Evolutionary conservation across 2,797 vertebrate genomes (phyloP).

Genomic region (Trichosurus vulpecula): DNA sequence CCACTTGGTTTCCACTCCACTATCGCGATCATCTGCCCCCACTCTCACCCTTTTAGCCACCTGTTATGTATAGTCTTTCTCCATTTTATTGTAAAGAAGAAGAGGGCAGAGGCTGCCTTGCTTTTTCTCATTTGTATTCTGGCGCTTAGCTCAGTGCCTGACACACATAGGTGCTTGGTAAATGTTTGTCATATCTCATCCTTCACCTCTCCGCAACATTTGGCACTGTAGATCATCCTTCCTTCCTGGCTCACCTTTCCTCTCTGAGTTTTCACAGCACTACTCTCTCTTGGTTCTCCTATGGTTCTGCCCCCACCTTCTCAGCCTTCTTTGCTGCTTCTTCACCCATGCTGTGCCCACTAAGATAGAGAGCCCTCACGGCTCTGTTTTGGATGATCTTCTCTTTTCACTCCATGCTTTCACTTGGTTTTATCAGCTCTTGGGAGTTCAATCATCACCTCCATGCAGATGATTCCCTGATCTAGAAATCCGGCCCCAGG

Average conservation of each 20-base stretch:
- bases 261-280: not conserved
- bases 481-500: not conserved
- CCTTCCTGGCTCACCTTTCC: not conserved
- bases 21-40: not conserved
- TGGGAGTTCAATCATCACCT: too few species aligned
- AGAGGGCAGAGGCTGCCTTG: not conserved
- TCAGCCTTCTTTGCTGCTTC: not conserved
- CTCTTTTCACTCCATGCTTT: not conserved
- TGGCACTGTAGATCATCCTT: not conserved
- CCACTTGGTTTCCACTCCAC: not conserved
- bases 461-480: not conserved
- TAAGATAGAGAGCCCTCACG: not conserved
- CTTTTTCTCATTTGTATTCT: not conserved
- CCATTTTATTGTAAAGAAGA: not conserved
- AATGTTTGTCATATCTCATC: not conserved
- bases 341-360: not conserved
- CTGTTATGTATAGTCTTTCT: not conserved
- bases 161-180: not conserved
- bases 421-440: not conserved
- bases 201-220: not conserved
- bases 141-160: not conserved
- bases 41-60: not conserved
- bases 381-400: not conserved
- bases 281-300: not conserved
- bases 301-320: not conserved